Conservation (phyloP, 2,888 invertebrate species). For the Orthosia incerta region DNA sequence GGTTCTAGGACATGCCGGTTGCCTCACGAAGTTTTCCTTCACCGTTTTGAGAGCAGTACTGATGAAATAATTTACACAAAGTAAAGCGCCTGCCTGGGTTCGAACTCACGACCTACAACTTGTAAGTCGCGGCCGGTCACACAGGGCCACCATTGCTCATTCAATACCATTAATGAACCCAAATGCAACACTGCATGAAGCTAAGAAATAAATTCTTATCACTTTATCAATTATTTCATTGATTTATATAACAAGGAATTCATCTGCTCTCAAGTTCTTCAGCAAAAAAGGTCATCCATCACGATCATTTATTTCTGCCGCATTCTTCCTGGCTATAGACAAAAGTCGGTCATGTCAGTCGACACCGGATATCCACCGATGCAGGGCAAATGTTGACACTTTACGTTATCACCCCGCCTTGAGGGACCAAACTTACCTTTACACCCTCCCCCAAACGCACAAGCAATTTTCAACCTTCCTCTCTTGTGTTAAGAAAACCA, state of each 20-base stretch:
- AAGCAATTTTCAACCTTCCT: slow-evolving; percentile 56
- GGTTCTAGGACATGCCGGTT: too few species aligned
- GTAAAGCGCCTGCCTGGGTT: too few species aligned
- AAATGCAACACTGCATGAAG: too few species aligned
- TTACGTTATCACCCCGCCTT: slow-evolving; percentile 78
- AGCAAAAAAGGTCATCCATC: slow-evolving; percentile 56
- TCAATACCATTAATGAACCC: too few species aligned
- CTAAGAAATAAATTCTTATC: slow-evolving; percentile 1
- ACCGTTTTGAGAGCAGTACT: too few species aligned
- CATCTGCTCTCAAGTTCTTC: slow-evolving; percentile 21
- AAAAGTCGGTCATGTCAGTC: slow-evolving; percentile 74
- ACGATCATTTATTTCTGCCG: slow-evolving; percentile 56
- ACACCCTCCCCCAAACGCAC: slow-evolving; percentile 23
- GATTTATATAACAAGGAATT: slow-evolving; percentile 26
- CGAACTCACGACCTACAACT: too few species aligned
- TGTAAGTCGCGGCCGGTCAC: too few species aligned
- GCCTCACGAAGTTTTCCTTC: too few species aligned
- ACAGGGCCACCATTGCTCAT: too few species aligned
- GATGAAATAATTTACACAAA: too few species aligned
- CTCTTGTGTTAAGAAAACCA: neutral
- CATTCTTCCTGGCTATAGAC: slow-evolving; percentile 54
- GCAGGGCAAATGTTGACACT: slow-evolving; percentile 82
- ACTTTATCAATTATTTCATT: slow-evolving; percentile 13
- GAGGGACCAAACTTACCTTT: slow-evolving; percentile 52
- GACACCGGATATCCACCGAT: slow-evolving; percentile 79